Conservation (phyloP, 2,113 vertebrate species). For the Raja brachyura region DNA sequence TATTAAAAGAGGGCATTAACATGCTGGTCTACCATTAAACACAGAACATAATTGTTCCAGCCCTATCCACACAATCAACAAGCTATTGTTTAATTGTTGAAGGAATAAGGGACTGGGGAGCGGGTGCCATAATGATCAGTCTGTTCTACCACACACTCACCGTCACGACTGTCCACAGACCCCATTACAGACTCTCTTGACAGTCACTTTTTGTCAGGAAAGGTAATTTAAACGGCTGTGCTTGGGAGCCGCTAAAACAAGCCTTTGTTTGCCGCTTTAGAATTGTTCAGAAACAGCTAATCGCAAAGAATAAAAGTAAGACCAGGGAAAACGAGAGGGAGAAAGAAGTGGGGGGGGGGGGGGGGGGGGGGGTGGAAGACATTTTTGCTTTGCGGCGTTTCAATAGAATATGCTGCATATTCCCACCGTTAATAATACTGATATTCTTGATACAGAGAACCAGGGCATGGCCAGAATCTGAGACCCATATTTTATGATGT, state of each 20-base stretch:
- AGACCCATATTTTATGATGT: neutral
- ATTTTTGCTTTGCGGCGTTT: neutral
- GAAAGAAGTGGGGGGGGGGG: neutral
- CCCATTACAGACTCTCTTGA: conserved; percentile 72
- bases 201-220: conserved; percentile 75
- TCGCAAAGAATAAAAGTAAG: neutral
- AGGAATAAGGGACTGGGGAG: conserved; percentile 82
- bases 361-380: neutral
- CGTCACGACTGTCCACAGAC: conserved; percentile 69
- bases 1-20: conserved; percentile 93
- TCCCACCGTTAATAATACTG: neutral
- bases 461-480: neutral
- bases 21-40: conserved; percentile 85
- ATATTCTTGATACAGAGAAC: neutral
- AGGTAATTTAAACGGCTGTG: conserved; percentile 81
- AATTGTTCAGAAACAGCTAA: conserved; percentile 44
- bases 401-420: conserved; percentile 22
- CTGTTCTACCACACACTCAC: conserved; percentile 78
- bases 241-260: conserved; percentile 58
- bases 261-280: conserved; percentile 53
- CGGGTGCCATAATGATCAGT: conserved; percentile 90
- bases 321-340: neutral
- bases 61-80: conserved; percentile 99
- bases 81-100: conserved; percentile 95
- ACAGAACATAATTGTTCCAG: conserved; percentile 92